Evolutionary conservation across 1,140 invertebrate genomes (phyloP).

Genomic region (Cydia splendana): DNA sequence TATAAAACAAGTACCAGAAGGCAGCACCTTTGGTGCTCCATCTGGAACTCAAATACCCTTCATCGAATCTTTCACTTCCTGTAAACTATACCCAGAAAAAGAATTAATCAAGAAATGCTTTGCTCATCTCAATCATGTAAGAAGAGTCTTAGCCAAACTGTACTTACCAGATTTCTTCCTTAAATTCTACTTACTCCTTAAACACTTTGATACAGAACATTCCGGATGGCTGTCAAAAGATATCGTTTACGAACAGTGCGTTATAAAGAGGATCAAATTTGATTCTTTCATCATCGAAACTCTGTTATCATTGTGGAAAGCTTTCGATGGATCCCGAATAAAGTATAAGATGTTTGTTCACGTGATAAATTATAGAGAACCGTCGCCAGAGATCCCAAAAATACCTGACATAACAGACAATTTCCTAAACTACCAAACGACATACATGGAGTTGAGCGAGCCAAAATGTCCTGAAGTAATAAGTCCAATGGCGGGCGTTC

Average conservation of each 20-base stretch:
- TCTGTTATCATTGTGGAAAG: conserved; percentile 42
- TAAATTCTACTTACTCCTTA: conserved; percentile 49
- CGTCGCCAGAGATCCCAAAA: conserved; percentile 41
- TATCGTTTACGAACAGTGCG: conserved; percentile 45
- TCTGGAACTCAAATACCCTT: conserved; percentile 37
- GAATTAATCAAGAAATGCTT: conserved; percentile 53
- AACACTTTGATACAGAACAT: conserved; percentile 55
- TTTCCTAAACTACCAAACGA: conserved; percentile 43
- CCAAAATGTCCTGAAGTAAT: conserved; percentile 35
- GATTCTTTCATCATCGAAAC: conserved; percentile 39
- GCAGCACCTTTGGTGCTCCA: conserved; percentile 54
- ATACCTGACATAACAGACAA: conserved; percentile 37
- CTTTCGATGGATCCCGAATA: conserved; percentile 43
- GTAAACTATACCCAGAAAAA: conserved; percentile 52
- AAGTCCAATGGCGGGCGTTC: conserved; percentile 38
- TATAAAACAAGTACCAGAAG: conserved; percentile 54
- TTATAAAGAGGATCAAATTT: conserved; percentile 10
- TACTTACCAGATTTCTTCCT: conserved; percentile 47
- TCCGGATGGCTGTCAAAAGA: conserved; percentile 49
- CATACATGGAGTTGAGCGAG: conserved; percentile 47
- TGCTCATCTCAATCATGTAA: conserved; percentile 54
- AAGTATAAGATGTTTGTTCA: conserved; percentile 45
- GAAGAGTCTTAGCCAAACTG: conserved; percentile 49
- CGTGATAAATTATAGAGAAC: conserved; percentile 40
- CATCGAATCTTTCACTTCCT: conserved; percentile 47